Evolutionary conservation across 2,888 invertebrate genomes (phyloP).

Genomic region (Hydroisotoma schaefferi): DNA sequence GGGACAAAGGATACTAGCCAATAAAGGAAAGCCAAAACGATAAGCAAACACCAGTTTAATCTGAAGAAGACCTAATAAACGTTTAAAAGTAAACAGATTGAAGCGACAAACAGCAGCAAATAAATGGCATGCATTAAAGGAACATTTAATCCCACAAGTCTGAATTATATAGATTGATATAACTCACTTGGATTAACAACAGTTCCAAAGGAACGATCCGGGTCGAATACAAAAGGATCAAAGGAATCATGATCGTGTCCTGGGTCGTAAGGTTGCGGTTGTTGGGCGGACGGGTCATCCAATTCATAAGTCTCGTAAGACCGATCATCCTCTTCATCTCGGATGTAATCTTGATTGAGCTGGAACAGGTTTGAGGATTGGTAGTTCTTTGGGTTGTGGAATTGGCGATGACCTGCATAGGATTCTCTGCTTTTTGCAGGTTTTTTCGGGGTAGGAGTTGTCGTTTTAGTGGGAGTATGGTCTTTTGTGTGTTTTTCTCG

Average conservation of each 20-base stretch:
- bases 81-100: neutral
- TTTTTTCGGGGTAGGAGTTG: too few species aligned
- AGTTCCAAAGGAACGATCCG: constrained; percentile 30
- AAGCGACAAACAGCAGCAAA: neutral
- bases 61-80: neutral
- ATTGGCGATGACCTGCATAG: too few species aligned
- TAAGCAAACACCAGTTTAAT: neutral
- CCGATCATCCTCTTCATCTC: neutral
- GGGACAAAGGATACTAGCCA: too few species aligned
- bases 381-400: too few species aligned
- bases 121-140: neutral
- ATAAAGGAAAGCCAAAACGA: too few species aligned
- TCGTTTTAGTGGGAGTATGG: too few species aligned
- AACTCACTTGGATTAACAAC: constrained; percentile 30
- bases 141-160: neutral
- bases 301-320: neutral
- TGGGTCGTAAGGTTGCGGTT: too few species aligned
- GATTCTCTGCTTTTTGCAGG: too few species aligned
- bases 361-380: too few species aligned
- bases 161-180: neutral
- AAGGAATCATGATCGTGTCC: constrained; percentile 12
- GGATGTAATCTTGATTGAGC: neutral
- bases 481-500: too few species aligned
- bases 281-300: too few species aligned
- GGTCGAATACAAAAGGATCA: constrained; percentile 37